phyloP scores from a whole-genome alignment of 2,113 vertebrate genomes.

The Spea multiplicata region DNA sequence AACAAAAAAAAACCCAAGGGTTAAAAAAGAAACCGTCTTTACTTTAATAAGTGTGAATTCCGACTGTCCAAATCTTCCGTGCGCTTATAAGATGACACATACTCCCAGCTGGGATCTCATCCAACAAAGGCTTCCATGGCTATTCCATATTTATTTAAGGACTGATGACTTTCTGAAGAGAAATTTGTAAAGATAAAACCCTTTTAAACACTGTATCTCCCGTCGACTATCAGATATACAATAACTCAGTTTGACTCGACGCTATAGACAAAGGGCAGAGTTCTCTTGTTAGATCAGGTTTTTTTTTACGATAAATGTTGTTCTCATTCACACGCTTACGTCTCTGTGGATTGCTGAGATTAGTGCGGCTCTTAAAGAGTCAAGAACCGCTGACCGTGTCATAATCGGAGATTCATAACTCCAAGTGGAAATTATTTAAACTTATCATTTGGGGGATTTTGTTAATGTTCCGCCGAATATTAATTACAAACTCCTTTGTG shows the following conservation, averaged over 20 bases:
- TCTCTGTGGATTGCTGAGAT: conserved; percentile 31
- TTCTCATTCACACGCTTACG: not conserved
- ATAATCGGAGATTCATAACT: conserved; percentile 33
- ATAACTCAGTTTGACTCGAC: not conserved
- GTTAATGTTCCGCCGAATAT: not conserved
- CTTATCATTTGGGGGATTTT: conserved; percentile 1
- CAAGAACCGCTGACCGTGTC: conserved; percentile 37
- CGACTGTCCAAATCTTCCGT: conserved; percentile 16
- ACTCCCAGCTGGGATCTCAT: not conserved
- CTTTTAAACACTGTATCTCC: conserved; percentile 48
- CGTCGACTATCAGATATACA: conserved; percentile 36
- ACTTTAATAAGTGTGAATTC: conserved; percentile 37
- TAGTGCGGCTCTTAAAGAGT: conserved; percentile 21
- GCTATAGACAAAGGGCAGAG: conserved; percentile 18
- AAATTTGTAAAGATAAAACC: conserved; percentile 45
- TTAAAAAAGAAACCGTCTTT: conserved; percentile 36
- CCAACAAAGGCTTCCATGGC: conserved; percentile 10
- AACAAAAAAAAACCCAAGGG: conserved; percentile 5
- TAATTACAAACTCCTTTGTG: not conserved
- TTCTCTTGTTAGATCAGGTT: conserved; percentile 30
- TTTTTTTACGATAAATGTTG: conserved; percentile 46
- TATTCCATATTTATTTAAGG: conserved; percentile 55
- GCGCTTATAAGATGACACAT: conserved; percentile 13
- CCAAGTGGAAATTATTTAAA: not conserved
- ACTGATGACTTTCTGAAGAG: conserved; percentile 47